Conservation (phyloP, 2,113 vertebrate genomes). For the Caranx melampygus region DNA sequence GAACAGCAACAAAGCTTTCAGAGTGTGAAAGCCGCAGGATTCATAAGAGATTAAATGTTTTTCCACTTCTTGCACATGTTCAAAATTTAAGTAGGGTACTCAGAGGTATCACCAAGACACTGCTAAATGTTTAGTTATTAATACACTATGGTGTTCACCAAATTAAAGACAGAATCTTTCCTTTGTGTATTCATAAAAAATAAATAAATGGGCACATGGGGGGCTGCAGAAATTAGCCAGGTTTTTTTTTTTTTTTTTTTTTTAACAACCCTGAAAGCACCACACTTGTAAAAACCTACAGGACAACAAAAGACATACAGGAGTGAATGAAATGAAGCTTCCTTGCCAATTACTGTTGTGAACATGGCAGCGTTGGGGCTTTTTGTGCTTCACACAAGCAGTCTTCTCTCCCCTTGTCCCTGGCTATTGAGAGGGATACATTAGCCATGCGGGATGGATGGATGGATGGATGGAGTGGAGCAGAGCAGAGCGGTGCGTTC, state of each 20-base stretch:
- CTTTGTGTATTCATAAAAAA: conserved; percentile 85
- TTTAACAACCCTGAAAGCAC: conserved; percentile 92
- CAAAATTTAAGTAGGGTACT: conserved; percentile 39
- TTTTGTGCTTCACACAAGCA: conserved; percentile 86
- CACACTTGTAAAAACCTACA: conserved; percentile 87
- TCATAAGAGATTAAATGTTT: conserved; percentile 74
- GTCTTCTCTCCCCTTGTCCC: conserved; percentile 71
- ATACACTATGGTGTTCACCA: conserved; percentile 1
- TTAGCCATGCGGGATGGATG: conserved; percentile 81
- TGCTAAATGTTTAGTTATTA: conserved; percentile 51
- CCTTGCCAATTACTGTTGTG: conserved; percentile 89
- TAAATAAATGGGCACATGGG: conserved; percentile 39
- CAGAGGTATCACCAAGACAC: conserved; percentile 43
- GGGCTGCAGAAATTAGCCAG: conserved; percentile 84
- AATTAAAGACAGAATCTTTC: conserved; percentile 77
- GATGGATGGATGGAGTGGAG: conserved; percentile 54
- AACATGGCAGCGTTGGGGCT: conserved; percentile 85
- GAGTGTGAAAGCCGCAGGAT: conserved; percentile 68
- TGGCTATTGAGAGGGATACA: conserved; percentile 86
- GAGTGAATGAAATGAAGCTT: conserved; percentile 90
- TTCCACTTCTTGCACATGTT: conserved; percentile 47
- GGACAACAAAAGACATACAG: conserved; percentile 90
- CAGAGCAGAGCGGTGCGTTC: conserved; percentile 67
- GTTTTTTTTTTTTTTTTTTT: conserved; percentile 12
- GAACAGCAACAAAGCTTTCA: conserved; percentile 76